phyloP scores from a whole-genome alignment of 2,797 vertebrate genomes.

The Squalus acanthias region DNA sequence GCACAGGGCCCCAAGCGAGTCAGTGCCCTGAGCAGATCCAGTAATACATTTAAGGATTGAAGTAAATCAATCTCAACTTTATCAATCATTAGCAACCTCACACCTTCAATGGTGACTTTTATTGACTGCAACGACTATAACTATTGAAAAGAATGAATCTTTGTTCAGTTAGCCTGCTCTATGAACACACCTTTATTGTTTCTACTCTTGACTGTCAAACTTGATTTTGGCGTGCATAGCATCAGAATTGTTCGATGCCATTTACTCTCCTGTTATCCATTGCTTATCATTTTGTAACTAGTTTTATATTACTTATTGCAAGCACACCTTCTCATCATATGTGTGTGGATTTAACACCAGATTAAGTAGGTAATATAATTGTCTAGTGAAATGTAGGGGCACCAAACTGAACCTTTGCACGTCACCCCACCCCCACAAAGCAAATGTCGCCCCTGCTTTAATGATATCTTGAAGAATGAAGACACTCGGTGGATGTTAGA shows the following conservation, averaged over 20 bases:
- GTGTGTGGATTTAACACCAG: neutral
- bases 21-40: neutral
- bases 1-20: neutral
- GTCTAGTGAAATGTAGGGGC: neutral
- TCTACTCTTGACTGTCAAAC: neutral
- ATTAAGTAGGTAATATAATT: neutral
- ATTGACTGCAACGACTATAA: neutral
- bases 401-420: neutral
- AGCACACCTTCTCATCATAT: neutral
- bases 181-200: neutral
- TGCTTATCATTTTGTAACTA: neutral
- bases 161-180: neutral
- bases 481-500: neutral
- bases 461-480: neutral
- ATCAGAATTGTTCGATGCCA: no score
- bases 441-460: neutral
- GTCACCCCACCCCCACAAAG: no score
- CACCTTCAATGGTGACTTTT: neutral
- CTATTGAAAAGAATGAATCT: neutral
- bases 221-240: neutral
- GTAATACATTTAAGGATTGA: neutral
- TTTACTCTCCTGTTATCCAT: no score
- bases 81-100: neutral
- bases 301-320: neutral
- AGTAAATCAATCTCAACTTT: neutral